phyloP scores from a whole-genome alignment of 2,113 vertebrate genomes.

The Notiomystis cincta region DNA sequence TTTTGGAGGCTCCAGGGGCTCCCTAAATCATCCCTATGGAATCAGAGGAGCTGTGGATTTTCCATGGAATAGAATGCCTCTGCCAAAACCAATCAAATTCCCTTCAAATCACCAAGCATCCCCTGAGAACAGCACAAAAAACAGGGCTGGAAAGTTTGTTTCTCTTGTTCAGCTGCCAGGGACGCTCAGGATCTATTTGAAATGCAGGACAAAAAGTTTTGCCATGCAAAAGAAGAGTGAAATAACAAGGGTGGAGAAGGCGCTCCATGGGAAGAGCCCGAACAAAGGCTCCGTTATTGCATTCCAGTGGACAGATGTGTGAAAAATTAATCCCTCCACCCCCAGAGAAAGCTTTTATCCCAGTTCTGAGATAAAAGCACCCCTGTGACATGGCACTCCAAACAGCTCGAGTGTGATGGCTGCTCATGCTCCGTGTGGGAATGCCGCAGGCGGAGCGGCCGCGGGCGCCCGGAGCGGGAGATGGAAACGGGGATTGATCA shows the following conservation, averaged over 20 bases:
- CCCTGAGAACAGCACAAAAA: neutral
- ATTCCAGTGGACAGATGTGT: constrained; percentile 41
- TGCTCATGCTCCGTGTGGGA: neutral
- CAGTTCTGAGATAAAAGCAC: constrained; percentile 53
- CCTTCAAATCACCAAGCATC: neutral
- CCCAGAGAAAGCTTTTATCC: constrained; percentile 55
- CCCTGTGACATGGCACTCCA: neutral
- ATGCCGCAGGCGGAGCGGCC: neutral
- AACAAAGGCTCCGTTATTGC: constrained; percentile 51
- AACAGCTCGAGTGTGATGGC: neutral
- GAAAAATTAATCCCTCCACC: constrained; percentile 31
- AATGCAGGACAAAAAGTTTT: constrained; percentile 53
- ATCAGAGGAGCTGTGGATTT: neutral
- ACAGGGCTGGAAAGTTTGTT: constrained; percentile 1
- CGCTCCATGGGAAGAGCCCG: neutral
- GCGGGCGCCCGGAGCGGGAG: accelerated
- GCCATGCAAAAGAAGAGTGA: constrained; percentile 24
- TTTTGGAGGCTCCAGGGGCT: neutral
- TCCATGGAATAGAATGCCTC: neutral
- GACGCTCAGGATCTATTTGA: constrained; percentile 8
- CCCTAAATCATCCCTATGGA: neutral
- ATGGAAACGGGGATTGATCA: neutral
- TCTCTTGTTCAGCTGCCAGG: constrained; percentile 42
- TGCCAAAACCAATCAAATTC: constrained; percentile 33
- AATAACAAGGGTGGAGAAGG: neutral